A percentile compares a stretch with the other conserved stretches of the same genome.
Evolutionary conservation across 1,140 invertebrate genomes (phyloP).

Genomic region (Acromyrmex echinatior): DNA sequence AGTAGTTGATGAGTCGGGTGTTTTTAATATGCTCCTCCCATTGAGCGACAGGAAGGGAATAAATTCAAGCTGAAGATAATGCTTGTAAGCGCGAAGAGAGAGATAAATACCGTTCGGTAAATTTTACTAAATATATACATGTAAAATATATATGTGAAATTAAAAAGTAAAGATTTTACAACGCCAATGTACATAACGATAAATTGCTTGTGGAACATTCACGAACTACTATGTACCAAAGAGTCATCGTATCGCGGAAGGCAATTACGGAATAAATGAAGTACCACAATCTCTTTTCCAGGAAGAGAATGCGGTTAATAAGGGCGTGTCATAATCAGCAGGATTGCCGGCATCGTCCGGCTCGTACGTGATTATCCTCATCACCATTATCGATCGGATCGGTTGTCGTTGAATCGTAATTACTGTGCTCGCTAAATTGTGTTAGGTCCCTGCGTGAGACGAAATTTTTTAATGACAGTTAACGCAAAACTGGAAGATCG

Average conservation of each 20-base stretch:
- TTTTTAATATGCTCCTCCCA: slow-evolving; percentile 29
- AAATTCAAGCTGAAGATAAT: slow-evolving; percentile 2
- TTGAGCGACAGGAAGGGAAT: not conserved
- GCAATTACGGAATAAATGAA: slow-evolving; percentile 41
- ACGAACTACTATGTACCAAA: not conserved
- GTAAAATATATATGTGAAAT: not conserved
- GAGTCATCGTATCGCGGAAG: slow-evolving; percentile 5
- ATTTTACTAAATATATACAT: not conserved
- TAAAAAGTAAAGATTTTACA: not conserved
- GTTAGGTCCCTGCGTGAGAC: slow-evolving; percentile 5
- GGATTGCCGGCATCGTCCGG: slow-evolving; percentile 47
- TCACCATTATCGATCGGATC: slow-evolving; percentile 67
- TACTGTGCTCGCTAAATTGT: slow-evolving; percentile 25
- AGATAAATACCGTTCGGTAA: not conserved
- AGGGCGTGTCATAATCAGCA: slow-evolving; percentile 65
- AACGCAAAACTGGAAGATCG: not conserved
- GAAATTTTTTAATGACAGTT: slow-evolving; percentile 14
- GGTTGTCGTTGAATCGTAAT: slow-evolving; percentile 52
- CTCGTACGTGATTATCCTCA: slow-evolving; percentile 68
- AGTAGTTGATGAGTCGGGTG: not conserved
- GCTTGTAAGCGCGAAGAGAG: not conserved
- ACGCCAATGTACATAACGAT: not conserved
- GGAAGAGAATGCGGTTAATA: slow-evolving; percentile 56
- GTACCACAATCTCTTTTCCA: slow-evolving; percentile 47
- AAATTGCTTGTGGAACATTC: not conserved